Evolutionary conservation across 1,140 invertebrate genomes (phyloP), one percentile per base, ranked within the genome.

Genomic region (Drosophila pruinosa): DNA sequence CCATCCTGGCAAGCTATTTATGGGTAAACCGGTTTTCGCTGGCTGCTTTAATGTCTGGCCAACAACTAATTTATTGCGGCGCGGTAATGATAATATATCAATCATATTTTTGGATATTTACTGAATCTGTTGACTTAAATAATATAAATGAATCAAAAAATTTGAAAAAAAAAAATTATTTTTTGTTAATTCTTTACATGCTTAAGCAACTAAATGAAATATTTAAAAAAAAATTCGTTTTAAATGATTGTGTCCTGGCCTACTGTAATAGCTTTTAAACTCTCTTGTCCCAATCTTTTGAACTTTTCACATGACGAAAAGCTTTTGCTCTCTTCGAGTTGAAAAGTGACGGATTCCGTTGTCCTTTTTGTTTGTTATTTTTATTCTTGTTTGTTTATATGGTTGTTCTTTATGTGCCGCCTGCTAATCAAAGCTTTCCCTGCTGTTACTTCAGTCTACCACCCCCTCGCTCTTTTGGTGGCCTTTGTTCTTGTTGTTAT

Each of bases 1-100:
- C 90, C 90, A 91, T 2, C 90, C 90, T 0, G 90, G 90, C 15
- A 91, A 63, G 69, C 89, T 90, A 39, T 91, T 91, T 1, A 91
- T 85, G 0, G 90, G 90, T 17, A 91, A 58, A 1, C 90, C 90
- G 8, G 85, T 72, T 43, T 77, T 77, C 71, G 39, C 73, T 72
- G 67, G 47, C 22, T 71, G 69, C 26, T 70, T 82, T 6, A 52
- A 24, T 7, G 54, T 56, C 43, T 72, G 68, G n/a, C 61, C 43
- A 22, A 34, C 63, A 15, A 63, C 61, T 45, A 75, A 56, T 48
- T 78, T 90, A 7, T 85, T 79, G 14, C 89, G 72, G 7, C 89
- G 78, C 6, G 89, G 89, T 48, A 90, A 54, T n/a, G 89, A 90
- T 22, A 89, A 58, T 31, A 89, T 79, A 57, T 89, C 82, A 12